A percentile compares a stretch with the other conserved stretches of the same genome.
These are phyloP conservation scores for Grus americana DNA, from an alignment of 2,113 vertebrate species.

Conservation along the genomic window DNA sequence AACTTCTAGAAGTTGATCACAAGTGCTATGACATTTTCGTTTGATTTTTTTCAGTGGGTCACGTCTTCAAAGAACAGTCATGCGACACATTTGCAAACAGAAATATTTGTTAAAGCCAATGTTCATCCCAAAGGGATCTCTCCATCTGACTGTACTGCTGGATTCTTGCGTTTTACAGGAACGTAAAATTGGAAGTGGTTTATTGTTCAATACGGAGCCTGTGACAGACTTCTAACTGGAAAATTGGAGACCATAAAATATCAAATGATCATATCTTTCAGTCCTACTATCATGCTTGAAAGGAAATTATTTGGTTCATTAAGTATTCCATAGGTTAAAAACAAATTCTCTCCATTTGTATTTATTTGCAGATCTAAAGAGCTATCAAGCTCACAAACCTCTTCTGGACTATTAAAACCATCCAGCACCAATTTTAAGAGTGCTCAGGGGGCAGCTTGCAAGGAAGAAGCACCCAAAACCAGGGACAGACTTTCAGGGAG, in stretches of 20 bases:
- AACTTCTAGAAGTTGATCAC: not conserved
- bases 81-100: not conserved
- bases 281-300: constrained; percentile 42
- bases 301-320: constrained; percentile 58
- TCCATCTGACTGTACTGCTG: not conserved
- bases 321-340: constrained; percentile 55
- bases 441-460: not conserved
- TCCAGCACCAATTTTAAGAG: constrained; percentile 17
- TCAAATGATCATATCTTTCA: constrained; percentile 44
- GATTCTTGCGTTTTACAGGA: not conserved
- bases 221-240: constrained; percentile 1
- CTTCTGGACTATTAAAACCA: constrained; percentile 29
- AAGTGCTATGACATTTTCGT: not conserved
- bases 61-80: not conserved
- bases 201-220: not conserved
- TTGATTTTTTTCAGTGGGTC: not conserved
- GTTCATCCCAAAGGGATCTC: not conserved
- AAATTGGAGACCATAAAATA: constrained; percentile 47
- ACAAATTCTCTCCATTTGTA: constrained; percentile 32
- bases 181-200: constrained; percentile 1
- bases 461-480: constrained; percentile 22
- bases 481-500: not conserved
- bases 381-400: not conserved
- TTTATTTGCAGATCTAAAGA: constrained; percentile 52
- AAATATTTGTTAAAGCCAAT: not conserved